phyloP scores from a whole-genome alignment of 2,113 vertebrate species.

The Apodemus sylvaticus region DNA sequence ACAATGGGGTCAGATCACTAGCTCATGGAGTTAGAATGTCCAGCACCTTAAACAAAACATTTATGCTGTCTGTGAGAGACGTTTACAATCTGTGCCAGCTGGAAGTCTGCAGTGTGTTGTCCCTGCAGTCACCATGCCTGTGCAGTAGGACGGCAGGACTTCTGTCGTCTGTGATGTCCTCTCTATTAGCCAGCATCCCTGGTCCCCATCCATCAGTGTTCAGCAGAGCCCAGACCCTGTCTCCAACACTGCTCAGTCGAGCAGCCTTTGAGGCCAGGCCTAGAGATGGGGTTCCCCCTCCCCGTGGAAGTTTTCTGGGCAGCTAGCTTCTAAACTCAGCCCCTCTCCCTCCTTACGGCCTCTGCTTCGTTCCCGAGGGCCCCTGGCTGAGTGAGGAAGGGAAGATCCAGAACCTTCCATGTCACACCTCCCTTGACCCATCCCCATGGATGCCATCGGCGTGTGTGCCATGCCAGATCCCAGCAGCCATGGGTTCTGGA shows the following conservation, averaged over 20 bases:
- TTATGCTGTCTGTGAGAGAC: background rate
- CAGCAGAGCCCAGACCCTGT: background rate
- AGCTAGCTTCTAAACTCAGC: background rate
- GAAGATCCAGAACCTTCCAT: accelerated
- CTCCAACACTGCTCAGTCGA: background rate
- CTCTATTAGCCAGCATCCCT: background rate
- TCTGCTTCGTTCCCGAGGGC: background rate
- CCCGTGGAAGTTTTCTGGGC: background rate
- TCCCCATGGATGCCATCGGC: background rate
- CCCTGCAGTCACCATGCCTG: background rate
- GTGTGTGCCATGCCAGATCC: background rate
- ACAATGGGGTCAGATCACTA: background rate
- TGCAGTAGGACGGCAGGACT: background rate
- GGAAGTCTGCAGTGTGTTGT: background rate
- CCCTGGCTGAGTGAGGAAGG: background rate
- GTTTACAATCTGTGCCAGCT: background rate
- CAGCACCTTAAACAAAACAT: background rate
- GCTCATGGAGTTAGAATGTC: no score
- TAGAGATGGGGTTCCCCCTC: background rate
- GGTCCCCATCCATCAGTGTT: background rate
- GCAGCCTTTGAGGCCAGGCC: background rate
- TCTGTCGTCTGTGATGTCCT: background rate
- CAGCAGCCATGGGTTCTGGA: background rate
- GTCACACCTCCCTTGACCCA: accelerated
- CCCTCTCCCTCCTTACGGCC: background rate